These are phyloP conservation scores for Platysteira castanea DNA, from an alignment of 2,113 vertebrate species.

Conservation along the genomic window DNA sequence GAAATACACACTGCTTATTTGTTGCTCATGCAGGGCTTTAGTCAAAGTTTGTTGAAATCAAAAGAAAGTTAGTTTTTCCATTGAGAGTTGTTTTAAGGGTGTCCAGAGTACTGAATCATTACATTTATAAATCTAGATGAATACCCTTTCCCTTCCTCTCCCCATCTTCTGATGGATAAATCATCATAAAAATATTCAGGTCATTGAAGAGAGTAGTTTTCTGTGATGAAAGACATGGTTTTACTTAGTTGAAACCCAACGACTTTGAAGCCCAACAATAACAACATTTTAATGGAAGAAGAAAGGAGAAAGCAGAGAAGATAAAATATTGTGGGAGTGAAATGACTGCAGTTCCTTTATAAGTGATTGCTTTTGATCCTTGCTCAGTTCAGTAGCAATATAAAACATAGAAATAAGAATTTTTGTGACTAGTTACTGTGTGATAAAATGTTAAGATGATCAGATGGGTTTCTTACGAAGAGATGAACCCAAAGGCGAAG, in stretches of 20 bases:
- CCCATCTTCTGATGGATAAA: neutral
- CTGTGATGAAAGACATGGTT: neutral
- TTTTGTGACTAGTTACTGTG: neutral
- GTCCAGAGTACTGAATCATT: neutral
- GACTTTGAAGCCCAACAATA: neutral
- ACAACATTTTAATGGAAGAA: neutral
- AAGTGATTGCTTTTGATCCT: neutral
- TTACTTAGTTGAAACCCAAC: neutral
- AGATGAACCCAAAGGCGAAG: neutral
- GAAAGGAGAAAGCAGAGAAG: neutral
- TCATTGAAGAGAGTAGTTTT: neutral
- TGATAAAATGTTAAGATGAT: neutral
- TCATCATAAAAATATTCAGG: neutral
- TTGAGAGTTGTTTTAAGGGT: no score
- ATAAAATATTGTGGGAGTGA: neutral
- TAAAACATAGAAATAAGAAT: neutral
- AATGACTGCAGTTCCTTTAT: neutral
- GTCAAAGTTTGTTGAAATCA: neutral
- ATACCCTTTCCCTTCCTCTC: neutral
- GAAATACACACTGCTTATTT: neutral
- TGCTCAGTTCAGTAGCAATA: neutral
- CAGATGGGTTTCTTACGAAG: neutral
- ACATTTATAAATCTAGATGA: neutral
- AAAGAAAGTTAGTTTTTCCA: neutral
- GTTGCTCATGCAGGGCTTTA: neutral